A percentile compares a stretch with the other conserved stretches of the same genome.
These are phyloP conservation scores for Muntiacus reevesi DNA, from an alignment of 2,113 vertebrate species.

Conservation along the genomic window DNA sequence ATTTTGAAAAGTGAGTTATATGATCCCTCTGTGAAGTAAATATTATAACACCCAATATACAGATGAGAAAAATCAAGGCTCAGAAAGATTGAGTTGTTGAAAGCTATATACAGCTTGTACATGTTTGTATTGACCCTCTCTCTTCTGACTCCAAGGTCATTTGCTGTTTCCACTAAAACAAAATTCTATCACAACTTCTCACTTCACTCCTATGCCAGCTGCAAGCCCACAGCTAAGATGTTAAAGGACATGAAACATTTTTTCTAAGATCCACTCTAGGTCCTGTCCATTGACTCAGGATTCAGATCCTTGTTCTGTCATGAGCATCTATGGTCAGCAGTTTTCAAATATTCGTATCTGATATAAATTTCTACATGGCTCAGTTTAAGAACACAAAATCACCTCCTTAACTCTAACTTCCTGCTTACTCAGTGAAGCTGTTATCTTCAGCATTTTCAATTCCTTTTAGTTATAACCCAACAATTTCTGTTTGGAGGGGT, in stretches of 20 bases:
- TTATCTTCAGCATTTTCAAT: neutral
- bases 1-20: neutral
- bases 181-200: neutral
- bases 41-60: neutral
- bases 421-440: neutral
- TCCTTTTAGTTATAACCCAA: neutral
- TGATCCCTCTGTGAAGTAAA: neutral
- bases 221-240: neutral
- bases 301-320: neutral
- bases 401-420: neutral
- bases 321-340: neutral
- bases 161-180: neutral
- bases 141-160: neutral
- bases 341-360: neutral
- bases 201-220: neutral
- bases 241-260: neutral
- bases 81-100: neutral
- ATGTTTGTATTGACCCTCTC: neutral
- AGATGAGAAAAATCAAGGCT: slow-evolving; percentile 1
- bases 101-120: neutral
- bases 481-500: neutral
- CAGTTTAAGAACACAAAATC: neutral
- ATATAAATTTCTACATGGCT: neutral
- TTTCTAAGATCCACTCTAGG: neutral
- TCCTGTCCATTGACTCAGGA: neutral